phyloP scores from a whole-genome alignment of 2,888 invertebrate genomes.

The Polydrusus tereticollis region DNA sequence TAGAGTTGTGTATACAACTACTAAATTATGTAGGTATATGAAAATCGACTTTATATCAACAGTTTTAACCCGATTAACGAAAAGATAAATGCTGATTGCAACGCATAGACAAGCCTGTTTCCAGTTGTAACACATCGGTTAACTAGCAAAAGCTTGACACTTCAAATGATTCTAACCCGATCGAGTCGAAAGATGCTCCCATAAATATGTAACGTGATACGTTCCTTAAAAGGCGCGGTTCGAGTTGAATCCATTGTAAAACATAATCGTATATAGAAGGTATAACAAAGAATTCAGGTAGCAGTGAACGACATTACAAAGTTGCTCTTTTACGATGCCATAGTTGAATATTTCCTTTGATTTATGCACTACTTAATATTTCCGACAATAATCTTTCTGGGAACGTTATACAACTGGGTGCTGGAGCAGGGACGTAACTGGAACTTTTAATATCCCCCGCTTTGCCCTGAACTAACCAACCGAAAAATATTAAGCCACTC shows the following conservation, averaged over 20 bases:
- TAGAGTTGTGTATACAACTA: no score
- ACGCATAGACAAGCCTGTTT: background rate
- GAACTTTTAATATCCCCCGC: no score
- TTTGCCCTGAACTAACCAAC: no score
- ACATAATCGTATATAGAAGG: slow-evolving; percentile 45
- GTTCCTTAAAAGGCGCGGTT: slow-evolving; percentile 43
- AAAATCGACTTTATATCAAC: background rate
- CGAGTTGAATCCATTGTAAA: slow-evolving; percentile 48
- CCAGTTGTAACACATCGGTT: slow-evolving; percentile 20
- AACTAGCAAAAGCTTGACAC: slow-evolving; percentile 32
- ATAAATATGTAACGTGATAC: slow-evolving; percentile 48
- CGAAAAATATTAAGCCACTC: no score
- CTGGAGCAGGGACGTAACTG: no score
- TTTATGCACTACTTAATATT: slow-evolving; percentile 22
- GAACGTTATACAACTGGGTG: background rate
- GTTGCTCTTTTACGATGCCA: slow-evolving; percentile 44
- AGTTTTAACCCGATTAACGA: background rate
- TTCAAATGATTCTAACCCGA: slow-evolving; percentile 38
- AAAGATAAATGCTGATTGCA: background rate
- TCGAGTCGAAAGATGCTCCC: slow-evolving; percentile 36
- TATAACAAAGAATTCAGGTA: slow-evolving; percentile 51
- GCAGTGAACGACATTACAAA: slow-evolving; percentile 40
- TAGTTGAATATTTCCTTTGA: slow-evolving; percentile 40
- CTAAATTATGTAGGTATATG: no score
- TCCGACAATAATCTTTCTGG: slow-evolving; percentile 2